Evolutionary conservation across 2,888 invertebrate genomes (phyloP), one percentile per base, ranked within the genome.

Genomic region (Cheilosia vulpina): DNA sequence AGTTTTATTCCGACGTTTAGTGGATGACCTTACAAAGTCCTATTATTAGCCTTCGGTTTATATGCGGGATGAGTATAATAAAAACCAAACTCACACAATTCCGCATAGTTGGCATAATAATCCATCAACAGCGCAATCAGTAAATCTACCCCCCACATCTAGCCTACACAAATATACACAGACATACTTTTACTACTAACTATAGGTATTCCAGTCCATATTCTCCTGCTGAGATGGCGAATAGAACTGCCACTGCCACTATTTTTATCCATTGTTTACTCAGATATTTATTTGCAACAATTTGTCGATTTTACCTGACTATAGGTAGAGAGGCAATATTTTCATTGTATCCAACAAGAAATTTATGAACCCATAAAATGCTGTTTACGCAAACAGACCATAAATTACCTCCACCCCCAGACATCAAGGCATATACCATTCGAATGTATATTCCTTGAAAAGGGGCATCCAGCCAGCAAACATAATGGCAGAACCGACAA

Each of bases 311-410:
- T 58, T 17, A 17, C 27, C 43, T 60, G 52, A 27, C 65, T 60
- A 31, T 53, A 41, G 38, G 4, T 38, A 38, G 38, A 11, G 4
- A 38, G 31, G 65, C 75, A 66, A 58, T 75, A 75, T 43, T 57
- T 65, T 19, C 57, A n/a, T 63, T 50, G 47, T 34, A 43, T 58
- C 41, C n/a, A 17, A n/a, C 5, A 15, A 27, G 50, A 38, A 71
- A 78, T 78, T 71, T 71, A 78, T 78, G 63, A 71, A 58, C 57
- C 78, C 71, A 78, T 78, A 78, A 78, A 78, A 78, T 71, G 21
- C 71, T 43, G 53, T 78, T 65, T 52, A 50, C 57, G 63, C 52
- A 63, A 62, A 71, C 50, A 78, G 24, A 52, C 63, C 58, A 76
- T 76, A 76, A 57, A 66, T 76, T 76, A 76, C 38, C 50, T 38